Evolutionary conservation across 1,140 invertebrate species (phyloP), one percentile per base, ranked within the genome.

Genomic region (Drosophila murphyi): DNA sequence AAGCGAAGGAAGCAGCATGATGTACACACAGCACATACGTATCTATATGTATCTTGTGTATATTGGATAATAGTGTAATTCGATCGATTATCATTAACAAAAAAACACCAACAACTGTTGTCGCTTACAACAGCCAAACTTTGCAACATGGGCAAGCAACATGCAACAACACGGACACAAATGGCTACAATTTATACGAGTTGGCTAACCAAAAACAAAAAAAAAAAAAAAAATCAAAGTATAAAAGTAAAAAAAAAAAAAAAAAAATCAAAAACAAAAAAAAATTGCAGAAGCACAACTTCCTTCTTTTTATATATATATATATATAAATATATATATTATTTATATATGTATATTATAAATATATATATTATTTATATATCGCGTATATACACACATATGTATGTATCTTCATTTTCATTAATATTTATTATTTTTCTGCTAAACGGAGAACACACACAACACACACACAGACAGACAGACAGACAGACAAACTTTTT

Each of bases 101-200:
- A 41, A 41, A 7, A 35, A 8, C 61, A 45, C n/a, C 41, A 47
- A n/a, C 43, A 60, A 4, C n/a, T 20, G n/a, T 5, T 34, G 8
- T 39, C n/a, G 43, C 20, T 20, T 20, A 20, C 8, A 59, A 47
- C 37, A 68, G 35, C 47, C 43, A 20, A 20, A 20, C 20, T 20
- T 20, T 20, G 28, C 47, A 31, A 37, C 7, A 63, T 39, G 45
- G 37, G 20, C 51, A 65, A 68, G 64, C 32, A 52, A 50, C 50
- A 70, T 20, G 48, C 32, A 72, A 69, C 64, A 69, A 68, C 56
- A 56, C 54, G 70, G 54, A 73, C 64, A 68, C 55, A 73, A 73
- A 69, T 73, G 71, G 71, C 64, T 60, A 73, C 43, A 61, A 73
- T 61, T 73, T 29, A 69, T 20, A 56, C 34, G 67, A 29, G 48